Evolutionary conservation across 2,888 invertebrate genomes (phyloP), one percentile per base, ranked within the genome.

Genomic region (Epistrophella euchroma): DNA sequence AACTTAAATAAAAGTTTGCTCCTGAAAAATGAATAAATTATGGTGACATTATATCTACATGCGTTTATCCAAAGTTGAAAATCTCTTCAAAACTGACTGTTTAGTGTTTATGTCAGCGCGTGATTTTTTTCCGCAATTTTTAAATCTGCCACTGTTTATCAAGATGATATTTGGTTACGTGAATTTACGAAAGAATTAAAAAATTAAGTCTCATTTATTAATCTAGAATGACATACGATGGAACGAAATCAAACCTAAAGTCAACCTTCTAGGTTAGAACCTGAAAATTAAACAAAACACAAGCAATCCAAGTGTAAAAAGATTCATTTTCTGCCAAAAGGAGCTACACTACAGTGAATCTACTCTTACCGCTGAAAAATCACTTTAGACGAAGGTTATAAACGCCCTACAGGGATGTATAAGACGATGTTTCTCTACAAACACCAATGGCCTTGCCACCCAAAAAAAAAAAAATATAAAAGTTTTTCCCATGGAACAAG

Each of bases 381-480:
- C 66, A 64, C 66, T 66, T 50, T n/a, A 50, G 35, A 37, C 55
- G 28, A 62, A 55, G 70, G 81, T 76, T 76, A 75, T 50, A 22
- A 5, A 43, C 55, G 62, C 81, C 81, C 81, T 55, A 43, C 40
- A 62, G 75, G 75, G 56, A 62, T 70, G 75, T 75, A n/a, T n/a
- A 70, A 56, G 45, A 28, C 32, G 66, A 66, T 66, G 66, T 66
- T 66, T 66, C 50, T 17, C 19, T 28, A 66, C 50, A 66, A 50
- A 50, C 19, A 35, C 66, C 22, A 50, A 50, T 22, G 66, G 32
- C 50, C 68, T 68, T 68, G 37, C 37, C 37, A 5, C 50, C 35
- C 52, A 19, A 10, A 50, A 50, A 52, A 25, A 45, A 47, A 25
- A 9, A 13, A 32, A n/a, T 45, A 45, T 43, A 66, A 35, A 66